Conservation (phyloP, 2,113 vertebrate genomes). For the Campylorhamphus procurvoides region DNA sequence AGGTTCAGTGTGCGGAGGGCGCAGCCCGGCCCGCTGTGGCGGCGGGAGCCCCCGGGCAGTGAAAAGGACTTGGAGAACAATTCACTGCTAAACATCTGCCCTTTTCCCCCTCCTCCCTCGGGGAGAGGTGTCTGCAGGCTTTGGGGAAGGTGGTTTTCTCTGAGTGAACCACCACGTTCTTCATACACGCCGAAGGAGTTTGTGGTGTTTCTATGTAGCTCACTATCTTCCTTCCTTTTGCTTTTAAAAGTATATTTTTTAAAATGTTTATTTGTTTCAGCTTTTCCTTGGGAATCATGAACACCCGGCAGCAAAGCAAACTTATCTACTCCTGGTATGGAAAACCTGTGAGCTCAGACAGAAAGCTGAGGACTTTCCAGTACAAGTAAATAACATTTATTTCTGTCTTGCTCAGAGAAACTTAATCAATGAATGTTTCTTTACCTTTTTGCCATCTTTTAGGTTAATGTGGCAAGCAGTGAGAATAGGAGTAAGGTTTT, state of each 20-base stretch:
- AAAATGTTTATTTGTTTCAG: not conserved
- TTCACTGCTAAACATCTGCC: not conserved
- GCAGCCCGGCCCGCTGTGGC: not conserved
- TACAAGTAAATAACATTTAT: slow-evolving; percentile 54
- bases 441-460: not conserved
- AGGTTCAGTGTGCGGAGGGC: not conserved
- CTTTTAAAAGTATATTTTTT: not conserved
- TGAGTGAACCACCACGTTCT: fast-evolving
- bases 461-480: not conserved
- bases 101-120: not conserved
- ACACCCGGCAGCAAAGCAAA: slow-evolving; percentile 70
- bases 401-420: not conserved
- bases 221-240: fast-evolving
- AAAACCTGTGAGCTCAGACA: slow-evolving; percentile 53
- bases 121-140: not conserved
- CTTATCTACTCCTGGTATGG: slow-evolving; percentile 81
- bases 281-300: slow-evolving; percentile 63
- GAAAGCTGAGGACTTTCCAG: slow-evolving; percentile 67
- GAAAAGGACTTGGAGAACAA: too few relatives aligned
- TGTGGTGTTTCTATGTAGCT: fast-evolving
- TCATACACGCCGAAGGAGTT: fast-evolving
- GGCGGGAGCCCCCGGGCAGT: not conserved
- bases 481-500: not conserved
- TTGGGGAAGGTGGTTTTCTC: not conserved
- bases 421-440: not conserved